Percentiles rank a stretch among this genome's conserved stretches.
phyloP scores from a whole-genome alignment of 2,888 invertebrate genomes.

The Bellardia bayeri region DNA sequence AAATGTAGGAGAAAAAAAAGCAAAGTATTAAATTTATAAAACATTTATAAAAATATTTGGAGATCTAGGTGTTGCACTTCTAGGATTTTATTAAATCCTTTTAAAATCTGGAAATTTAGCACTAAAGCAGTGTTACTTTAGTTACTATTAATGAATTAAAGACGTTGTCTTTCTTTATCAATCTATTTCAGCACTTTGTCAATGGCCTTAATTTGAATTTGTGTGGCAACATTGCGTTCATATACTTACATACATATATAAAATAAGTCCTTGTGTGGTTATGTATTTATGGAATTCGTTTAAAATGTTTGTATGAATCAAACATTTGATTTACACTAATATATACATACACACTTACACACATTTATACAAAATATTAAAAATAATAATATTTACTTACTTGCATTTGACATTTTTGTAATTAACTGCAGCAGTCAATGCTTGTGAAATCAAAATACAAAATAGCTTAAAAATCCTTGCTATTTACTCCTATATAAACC shows the following conservation, averaged over 20 bases:
- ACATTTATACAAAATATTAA: conserved; percentile 67
- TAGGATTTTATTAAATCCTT: too few species aligned
- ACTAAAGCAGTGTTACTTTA: too few species aligned
- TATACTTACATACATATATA: background rate
- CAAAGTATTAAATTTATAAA: conserved; percentile 40
- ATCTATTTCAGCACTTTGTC: too few species aligned
- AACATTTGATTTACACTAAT: conserved; percentile 25
- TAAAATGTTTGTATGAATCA: conserved; percentile 43
- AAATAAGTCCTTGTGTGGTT: conserved; percentile 13
- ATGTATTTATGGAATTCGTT: background rate
- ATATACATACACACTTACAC: conserved; percentile 34
- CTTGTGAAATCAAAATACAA: conserved; percentile 67
- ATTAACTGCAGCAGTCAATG: conserved; percentile 82
- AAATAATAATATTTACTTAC: conserved; percentile 66
- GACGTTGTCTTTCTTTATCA: too few species aligned
- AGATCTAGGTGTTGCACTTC: too few species aligned
- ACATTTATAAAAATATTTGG: too few species aligned
- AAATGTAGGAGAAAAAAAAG: background rate
- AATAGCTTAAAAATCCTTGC: conserved; percentile 59
- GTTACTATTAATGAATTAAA: too few species aligned
- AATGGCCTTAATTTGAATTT: too few species aligned
- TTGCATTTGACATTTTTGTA: conserved; percentile 85
- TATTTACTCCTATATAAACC: background rate
- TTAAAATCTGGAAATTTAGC: too few species aligned
- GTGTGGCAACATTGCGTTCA: too few species aligned